Percentiles rank a stretch among this genome's conserved stretches.
phyloP scores from a whole-genome alignment of 2,797 vertebrate species.

The Rhinogobio ventralis region DNA sequence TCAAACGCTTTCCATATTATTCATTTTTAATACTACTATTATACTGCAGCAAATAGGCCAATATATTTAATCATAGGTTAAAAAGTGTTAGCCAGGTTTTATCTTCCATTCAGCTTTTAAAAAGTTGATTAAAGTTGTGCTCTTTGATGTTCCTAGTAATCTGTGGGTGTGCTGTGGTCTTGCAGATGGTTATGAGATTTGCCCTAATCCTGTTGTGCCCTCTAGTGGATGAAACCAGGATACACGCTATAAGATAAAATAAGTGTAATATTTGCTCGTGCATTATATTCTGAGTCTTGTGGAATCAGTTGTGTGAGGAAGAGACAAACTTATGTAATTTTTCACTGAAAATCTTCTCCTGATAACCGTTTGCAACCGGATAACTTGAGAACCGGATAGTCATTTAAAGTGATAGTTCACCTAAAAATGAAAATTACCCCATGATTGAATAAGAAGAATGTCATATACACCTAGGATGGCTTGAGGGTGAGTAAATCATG shows the following conservation, averaged over 20 bases:
- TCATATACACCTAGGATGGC: no score
- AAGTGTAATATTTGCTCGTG: neutral
- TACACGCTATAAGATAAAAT: neutral
- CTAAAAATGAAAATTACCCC: no score
- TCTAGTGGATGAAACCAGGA: constrained; percentile 70
- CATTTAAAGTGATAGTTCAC: no score
- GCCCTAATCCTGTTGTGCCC: constrained; percentile 70
- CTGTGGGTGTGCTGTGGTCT: neutral
- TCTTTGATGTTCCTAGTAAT: constrained; percentile 14
- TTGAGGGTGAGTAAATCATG: no score
- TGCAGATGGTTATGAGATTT: constrained; percentile 11
- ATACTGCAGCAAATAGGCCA: neutral
- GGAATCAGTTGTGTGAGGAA: neutral
- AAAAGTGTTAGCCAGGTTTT: neutral
- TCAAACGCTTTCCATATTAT: neutral
- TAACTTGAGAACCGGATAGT: no score
- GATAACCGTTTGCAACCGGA: neutral
- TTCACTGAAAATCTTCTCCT: neutral
- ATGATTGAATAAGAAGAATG: no score
- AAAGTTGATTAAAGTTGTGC: constrained; percentile 1
- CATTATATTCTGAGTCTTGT: neutral
- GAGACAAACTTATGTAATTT: neutral
- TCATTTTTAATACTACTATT: neutral
- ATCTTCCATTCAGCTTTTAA: neutral
- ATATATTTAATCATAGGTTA: neutral